Conservation (phyloP, 30 jellyfish, hydroid and myxozoan genomes). For the Sanderia malayensis region DNA sequence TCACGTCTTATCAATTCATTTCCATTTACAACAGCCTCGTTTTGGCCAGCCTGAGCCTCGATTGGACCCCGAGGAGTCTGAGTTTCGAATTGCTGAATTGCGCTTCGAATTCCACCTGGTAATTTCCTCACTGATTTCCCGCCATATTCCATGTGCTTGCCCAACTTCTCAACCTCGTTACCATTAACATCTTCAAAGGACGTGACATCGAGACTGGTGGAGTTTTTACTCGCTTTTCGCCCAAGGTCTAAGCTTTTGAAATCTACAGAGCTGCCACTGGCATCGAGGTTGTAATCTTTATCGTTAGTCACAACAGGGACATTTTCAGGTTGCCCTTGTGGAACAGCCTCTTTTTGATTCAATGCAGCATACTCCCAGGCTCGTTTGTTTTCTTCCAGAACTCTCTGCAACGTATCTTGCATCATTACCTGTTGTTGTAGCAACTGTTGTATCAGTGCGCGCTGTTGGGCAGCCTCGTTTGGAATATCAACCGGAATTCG, state of each 20-base stretch:
- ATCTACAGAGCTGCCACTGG: neutral
- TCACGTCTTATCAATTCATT: neutral
- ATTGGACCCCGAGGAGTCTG: conserved; percentile 19
- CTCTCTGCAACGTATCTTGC: conserved; percentile 62
- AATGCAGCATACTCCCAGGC: conserved; percentile 69
- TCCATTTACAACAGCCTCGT: no score
- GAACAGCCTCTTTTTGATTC: conserved; percentile 20
- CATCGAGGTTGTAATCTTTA: conserved; percentile 28
- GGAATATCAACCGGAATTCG: conserved; percentile 36
- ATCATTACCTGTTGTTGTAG: conserved; percentile 60
- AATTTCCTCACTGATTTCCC: conserved; percentile 58
- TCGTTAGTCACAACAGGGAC: conserved; percentile 43
- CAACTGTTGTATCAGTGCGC: conserved; percentile 54
- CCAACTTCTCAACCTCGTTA: neutral
- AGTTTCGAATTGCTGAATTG: conserved; percentile 64
- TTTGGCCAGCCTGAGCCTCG: conserved; percentile 18
- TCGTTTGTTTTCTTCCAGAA: conserved; percentile 52
- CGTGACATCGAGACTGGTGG: neutral
- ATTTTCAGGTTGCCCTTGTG: conserved; percentile 23
- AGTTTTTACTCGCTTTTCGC: neutral
- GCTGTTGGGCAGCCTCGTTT: conserved; percentile 53
- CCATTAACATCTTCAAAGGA: neutral
- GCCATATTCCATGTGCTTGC: conserved; percentile 5
- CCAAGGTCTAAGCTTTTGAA: neutral
- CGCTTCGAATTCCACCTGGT: conserved; percentile 66